phyloP scores from a whole-genome alignment of 1,140 invertebrate species.

The Camponotus vicinus region DNA sequence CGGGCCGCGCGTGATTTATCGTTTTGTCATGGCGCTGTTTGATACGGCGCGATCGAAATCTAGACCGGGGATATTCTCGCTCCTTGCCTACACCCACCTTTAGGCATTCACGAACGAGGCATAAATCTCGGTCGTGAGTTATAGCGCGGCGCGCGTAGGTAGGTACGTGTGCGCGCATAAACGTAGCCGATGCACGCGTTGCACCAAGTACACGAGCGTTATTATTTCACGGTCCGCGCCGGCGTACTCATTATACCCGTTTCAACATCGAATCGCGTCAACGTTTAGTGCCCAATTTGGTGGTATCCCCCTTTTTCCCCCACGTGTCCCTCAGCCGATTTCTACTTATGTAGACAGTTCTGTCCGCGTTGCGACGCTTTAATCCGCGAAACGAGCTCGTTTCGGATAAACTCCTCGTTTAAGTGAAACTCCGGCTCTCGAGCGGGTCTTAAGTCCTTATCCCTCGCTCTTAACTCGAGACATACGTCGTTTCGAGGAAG shows the following conservation, averaged over 20 bases:
- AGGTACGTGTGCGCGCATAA: slow-evolving; percentile 46
- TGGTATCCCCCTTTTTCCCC: no score
- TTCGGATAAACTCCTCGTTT: slow-evolving; percentile 75
- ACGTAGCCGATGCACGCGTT: slow-evolving; percentile 23
- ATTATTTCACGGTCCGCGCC: slow-evolving; percentile 66
- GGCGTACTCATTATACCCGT: slow-evolving; percentile 61
- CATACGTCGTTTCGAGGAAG: neutral
- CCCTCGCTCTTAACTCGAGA: slow-evolving; percentile 16
- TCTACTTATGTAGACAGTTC: slow-evolving; percentile 59
- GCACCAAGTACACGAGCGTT: slow-evolving; percentile 32
- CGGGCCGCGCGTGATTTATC: slow-evolving; percentile 59
- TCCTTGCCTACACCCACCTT: slow-evolving; percentile 53
- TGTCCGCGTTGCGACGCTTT: slow-evolving; percentile 68
- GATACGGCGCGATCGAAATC: slow-evolving; percentile 66
- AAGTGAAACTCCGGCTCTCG: slow-evolving; percentile 69
- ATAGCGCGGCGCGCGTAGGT: slow-evolving; percentile 33
- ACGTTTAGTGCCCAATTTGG: slow-evolving; percentile 69
- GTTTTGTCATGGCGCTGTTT: slow-evolving; percentile 63
- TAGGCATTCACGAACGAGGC: slow-evolving; percentile 49
- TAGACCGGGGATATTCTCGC: slow-evolving; percentile 55
- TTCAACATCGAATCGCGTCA: slow-evolving; percentile 57
- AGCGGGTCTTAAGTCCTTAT: slow-evolving; percentile 47
- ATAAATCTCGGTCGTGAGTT: slow-evolving; percentile 70
- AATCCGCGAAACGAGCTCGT: slow-evolving; percentile 72
- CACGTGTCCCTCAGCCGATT: slow-evolving; percentile 45